phyloP scores from a whole-genome alignment of 2,888 invertebrate species.

The Leucophenga maculata region DNA sequence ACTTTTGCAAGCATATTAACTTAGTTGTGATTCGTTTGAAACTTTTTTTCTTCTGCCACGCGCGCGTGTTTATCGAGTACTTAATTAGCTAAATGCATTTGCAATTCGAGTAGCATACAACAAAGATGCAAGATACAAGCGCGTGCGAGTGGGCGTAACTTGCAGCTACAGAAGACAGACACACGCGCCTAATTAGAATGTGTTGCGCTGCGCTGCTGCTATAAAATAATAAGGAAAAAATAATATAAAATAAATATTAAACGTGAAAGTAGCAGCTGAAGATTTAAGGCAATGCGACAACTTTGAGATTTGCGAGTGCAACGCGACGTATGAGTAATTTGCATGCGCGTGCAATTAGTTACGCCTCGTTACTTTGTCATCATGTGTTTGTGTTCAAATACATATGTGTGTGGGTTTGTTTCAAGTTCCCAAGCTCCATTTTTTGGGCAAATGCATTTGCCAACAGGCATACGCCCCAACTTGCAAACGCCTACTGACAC shows the following conservation, averaged over 20 bases:
- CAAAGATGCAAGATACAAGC: too few relatives aligned
- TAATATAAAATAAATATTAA: neutral
- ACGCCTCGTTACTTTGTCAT: slow-evolving; percentile 44
- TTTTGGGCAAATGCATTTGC: neutral
- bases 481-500: slow-evolving; percentile 48
- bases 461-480: slow-evolving; percentile 26
- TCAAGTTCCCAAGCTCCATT: slow-evolving; percentile 45
- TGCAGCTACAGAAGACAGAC: slow-evolving; percentile 27
- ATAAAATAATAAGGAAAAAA: neutral
- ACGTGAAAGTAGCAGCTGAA: neutral
- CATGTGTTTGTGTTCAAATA: neutral
- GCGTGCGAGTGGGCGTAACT: too few relatives aligned
- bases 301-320: slow-evolving; percentile 22
- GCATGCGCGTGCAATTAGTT: slow-evolving; percentile 48
- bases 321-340: slow-evolving; percentile 36
- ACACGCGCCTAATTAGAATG: too few relatives aligned
- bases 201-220: too few relatives aligned
- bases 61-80: slow-evolving; percentile 1
- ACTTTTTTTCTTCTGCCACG: neutral
- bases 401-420: neutral
- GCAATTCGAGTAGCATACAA: slow-evolving; percentile 17
- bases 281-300: slow-evolving; percentile 30
- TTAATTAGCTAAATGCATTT: slow-evolving; percentile 10
- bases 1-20: neutral
- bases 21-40: neutral